Percentiles rank a stretch among this genome's conserved stretches.
Conservation (phyloP, 1,140 invertebrate species). For the Stegodyphus mimosarum region DNA sequence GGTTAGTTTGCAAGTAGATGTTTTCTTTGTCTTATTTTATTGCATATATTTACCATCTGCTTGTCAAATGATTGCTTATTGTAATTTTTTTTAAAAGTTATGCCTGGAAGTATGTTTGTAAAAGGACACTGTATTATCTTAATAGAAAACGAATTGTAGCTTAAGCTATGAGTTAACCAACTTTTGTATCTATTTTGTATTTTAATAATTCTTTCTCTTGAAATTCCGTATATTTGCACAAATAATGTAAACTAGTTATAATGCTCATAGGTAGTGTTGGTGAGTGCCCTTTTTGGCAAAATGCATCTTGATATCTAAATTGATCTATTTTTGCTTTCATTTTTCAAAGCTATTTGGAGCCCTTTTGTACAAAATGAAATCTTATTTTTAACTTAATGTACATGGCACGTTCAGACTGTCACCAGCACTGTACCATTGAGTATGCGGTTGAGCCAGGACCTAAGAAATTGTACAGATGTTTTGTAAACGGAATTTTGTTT, state of each 20-base stretch:
- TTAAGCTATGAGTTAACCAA: background rate
- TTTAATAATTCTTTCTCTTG: background rate
- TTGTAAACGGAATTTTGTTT: constrained; percentile 56
- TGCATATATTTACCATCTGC: background rate
- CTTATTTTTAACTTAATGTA: background rate
- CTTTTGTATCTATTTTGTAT: background rate
- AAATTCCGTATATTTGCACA: background rate
- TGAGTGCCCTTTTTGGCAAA: constrained; percentile 15
- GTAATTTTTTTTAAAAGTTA: no score
- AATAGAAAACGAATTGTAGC: background rate
- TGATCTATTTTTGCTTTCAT: no score
- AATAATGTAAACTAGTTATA: constrained; percentile 26
- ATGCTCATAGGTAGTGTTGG: constrained; percentile 49
- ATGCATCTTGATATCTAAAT: background rate
- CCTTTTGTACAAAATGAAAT: background rate
- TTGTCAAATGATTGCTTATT: no score
- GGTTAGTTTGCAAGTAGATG: background rate
- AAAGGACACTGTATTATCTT: background rate
- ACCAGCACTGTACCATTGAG: constrained; percentile 31
- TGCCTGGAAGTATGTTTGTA: no score
- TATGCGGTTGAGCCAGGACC: constrained; percentile 48
- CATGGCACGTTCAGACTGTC: background rate
- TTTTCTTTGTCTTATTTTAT: constrained; percentile 10
- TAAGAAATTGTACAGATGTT: constrained; percentile 52
- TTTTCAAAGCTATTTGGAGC: background rate